phyloP scores from a whole-genome alignment of 1,140 invertebrate species.

The Papilio helenus region DNA sequence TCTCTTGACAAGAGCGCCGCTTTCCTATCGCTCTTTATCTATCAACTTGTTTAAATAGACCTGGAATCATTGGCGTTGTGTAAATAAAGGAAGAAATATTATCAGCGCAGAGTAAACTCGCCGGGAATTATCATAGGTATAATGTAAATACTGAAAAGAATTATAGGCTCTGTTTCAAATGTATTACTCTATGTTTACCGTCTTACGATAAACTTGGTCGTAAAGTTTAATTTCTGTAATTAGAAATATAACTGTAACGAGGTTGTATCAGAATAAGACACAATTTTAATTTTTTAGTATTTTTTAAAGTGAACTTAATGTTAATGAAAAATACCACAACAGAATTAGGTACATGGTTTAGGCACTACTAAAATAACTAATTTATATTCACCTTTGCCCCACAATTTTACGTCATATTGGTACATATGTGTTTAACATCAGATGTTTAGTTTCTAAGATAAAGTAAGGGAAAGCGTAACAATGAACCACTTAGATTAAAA shows the following conservation, averaged over 20 bases:
- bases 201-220: slow-evolving; percentile 35
- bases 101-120: slow-evolving; percentile 69
- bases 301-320: too few relatives aligned
- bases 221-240: slow-evolving; percentile 39
- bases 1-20: slow-evolving; percentile 74
- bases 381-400: neutral
- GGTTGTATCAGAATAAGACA: neutral
- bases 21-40: slow-evolving; percentile 74
- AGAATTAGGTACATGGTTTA: too few relatives aligned
- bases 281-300: too few relatives aligned
- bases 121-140: slow-evolving; percentile 64
- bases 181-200: slow-evolving; percentile 40
- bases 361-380: too few relatives aligned
- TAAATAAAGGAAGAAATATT: slow-evolving; percentile 79
- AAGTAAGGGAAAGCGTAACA: slow-evolving; percentile 28
- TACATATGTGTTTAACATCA: neutral
- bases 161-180: slow-evolving; percentile 49
- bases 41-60: slow-evolving; percentile 76
- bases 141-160: slow-evolving; percentile 66
- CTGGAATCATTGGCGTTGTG: slow-evolving; percentile 66
- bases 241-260: neutral
- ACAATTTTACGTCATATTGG: neutral
- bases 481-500: slow-evolving; percentile 33
- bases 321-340: too few relatives aligned
- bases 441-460: slow-evolving; percentile 21